Evolutionary conservation across 2,113 vertebrate species (phyloP).

Genomic region (Sialia sialis): DNA sequence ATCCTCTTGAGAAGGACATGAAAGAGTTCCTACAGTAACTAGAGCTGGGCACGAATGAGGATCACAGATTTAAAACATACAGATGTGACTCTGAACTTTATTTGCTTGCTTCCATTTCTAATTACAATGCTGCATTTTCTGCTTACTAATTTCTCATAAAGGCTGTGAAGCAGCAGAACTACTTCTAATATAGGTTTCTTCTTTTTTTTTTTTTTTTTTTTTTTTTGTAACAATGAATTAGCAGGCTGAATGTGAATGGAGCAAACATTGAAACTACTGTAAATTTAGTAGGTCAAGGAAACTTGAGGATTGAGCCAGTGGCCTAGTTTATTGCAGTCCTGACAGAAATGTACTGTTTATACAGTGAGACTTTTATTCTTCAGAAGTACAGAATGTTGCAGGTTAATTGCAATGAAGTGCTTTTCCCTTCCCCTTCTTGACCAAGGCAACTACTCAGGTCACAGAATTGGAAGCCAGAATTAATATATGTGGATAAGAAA

Average conservation of each 20-base stretch:
- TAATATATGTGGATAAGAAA: background rate
- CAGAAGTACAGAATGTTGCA: background rate
- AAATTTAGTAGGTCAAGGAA: slow-evolving; percentile 65
- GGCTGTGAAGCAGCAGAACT: background rate
- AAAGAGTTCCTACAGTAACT: background rate
- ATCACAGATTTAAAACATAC: background rate
- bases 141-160: background rate
- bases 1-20: background rate
- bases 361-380: slow-evolving; percentile 25
- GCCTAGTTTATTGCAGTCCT: slow-evolving; percentile 46
- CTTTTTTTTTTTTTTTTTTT: background rate
- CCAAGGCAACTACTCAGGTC: background rate
- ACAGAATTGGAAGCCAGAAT: background rate
- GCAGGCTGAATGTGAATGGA: background rate
- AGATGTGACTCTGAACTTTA: background rate
- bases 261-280: slow-evolving; percentile 33
- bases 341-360: slow-evolving; percentile 52
- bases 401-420: background rate
- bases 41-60: background rate
- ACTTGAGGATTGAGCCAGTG: slow-evolving; percentile 47
- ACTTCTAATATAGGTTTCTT: background rate
- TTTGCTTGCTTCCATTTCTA: background rate
- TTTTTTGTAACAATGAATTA: background rate
- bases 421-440: background rate
- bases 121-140: background rate